Conservation (phyloP, 2,113 vertebrate species). For the Muntiacus reevesi region DNA sequence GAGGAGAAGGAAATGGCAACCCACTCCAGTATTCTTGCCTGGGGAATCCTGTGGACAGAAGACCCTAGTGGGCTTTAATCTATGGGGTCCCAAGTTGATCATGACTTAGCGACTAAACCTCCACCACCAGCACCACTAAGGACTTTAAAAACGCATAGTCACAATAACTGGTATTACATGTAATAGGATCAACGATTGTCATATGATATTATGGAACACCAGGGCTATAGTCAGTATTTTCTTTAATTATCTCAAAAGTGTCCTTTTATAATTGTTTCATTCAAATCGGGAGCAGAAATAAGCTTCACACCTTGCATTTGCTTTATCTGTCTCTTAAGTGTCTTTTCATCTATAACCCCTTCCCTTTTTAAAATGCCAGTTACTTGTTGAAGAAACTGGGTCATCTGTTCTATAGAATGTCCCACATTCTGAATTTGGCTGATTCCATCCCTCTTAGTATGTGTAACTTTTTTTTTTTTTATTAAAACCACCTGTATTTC, state of each 20-base stretch:
- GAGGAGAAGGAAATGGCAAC: background rate
- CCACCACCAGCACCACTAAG: background rate
- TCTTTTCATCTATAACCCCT: background rate
- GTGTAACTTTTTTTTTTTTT: background rate
- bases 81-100: background rate
- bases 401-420: background rate
- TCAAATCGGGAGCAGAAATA: background rate
- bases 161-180: background rate
- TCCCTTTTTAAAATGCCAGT: background rate
- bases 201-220: background rate
- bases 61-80: background rate
- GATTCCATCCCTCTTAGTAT: background rate
- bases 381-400: slow-evolving; percentile 29
- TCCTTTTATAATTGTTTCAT: background rate
- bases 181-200: background rate
- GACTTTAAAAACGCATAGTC: background rate
- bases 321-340: background rate
- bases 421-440: background rate
- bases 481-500: background rate
- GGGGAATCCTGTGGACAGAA: background rate
- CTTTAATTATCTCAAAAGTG: background rate
- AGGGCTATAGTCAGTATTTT: background rate
- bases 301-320: background rate
- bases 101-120: background rate
- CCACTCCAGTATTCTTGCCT: background rate